Conservation (phyloP, 2,888 invertebrate genomes). For the Nephrotoma appendiculata region DNA sequence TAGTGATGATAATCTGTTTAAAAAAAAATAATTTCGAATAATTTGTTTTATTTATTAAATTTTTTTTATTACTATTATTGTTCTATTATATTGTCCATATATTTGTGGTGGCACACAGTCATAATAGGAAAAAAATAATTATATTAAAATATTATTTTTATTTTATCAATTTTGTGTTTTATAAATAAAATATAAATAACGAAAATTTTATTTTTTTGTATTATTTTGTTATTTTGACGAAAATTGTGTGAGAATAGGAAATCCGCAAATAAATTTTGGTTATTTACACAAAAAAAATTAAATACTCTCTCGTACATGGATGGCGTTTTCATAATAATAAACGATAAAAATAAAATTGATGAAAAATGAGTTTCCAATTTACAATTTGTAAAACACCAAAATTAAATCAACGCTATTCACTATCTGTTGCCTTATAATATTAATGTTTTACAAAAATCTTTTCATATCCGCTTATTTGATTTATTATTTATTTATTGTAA, state of each 20-base stretch:
- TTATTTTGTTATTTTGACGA: not conserved
- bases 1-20: not conserved
- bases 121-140: not conserved
- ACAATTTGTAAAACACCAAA: not conserved
- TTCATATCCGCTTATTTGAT: not conserved
- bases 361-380: not conserved
- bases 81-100: not conserved
- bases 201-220: not conserved
- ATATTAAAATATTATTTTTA: not conserved
- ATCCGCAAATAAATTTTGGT: not conserved
- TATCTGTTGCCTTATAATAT: not conserved
- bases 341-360: not conserved
- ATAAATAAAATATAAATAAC: not conserved
- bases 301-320: not conserved
- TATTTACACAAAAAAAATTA: not conserved
- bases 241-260: not conserved
- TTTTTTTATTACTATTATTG: not conserved
- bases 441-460: not conserved
- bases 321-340: not conserved
- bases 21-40: not conserved
- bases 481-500: not conserved
- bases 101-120: not conserved
- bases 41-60: not conserved
- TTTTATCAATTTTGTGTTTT: not conserved
- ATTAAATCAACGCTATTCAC: not conserved